phyloP scores from a whole-genome alignment of 2,797 vertebrate species.

The Calcarius lapponicus region DNA sequence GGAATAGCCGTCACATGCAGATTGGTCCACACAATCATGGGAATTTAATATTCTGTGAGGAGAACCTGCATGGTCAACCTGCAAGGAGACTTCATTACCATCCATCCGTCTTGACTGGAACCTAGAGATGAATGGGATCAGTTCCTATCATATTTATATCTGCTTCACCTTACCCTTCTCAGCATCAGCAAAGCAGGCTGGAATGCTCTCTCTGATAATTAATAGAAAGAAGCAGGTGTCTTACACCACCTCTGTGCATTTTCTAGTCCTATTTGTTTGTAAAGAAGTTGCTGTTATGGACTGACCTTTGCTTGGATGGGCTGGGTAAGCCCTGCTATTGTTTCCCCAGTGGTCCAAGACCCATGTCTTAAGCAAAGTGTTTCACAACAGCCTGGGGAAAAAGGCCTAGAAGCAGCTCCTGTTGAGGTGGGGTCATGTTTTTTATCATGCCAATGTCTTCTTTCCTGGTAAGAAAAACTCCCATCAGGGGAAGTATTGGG shows the following conservation, averaged over 20 bases:
- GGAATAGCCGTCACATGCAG: not conserved
- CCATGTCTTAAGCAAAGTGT: not conserved
- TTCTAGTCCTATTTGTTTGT: not conserved
- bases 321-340: too few relatives aligned
- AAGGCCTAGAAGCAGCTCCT: rapidly evolving
- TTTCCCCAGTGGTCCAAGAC: not conserved
- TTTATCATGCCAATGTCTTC: not conserved
- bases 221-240: not conserved
- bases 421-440: not conserved
- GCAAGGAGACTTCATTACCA: not conserved
- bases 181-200: not conserved
- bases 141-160: not conserved
- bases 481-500: too few relatives aligned
- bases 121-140: not conserved
- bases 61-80: not conserved
- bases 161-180: not conserved
- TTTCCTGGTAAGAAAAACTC: not conserved
- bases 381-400: not conserved
- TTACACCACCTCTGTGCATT: not conserved
- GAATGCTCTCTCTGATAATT: not conserved
- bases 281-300: not conserved
- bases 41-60: not conserved
- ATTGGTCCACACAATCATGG: rapidly evolving
- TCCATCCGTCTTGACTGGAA: not conserved
- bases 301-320: not conserved